phyloP scores from a whole-genome alignment of 2,888 invertebrate species.

The Eurytoma californica region DNA sequence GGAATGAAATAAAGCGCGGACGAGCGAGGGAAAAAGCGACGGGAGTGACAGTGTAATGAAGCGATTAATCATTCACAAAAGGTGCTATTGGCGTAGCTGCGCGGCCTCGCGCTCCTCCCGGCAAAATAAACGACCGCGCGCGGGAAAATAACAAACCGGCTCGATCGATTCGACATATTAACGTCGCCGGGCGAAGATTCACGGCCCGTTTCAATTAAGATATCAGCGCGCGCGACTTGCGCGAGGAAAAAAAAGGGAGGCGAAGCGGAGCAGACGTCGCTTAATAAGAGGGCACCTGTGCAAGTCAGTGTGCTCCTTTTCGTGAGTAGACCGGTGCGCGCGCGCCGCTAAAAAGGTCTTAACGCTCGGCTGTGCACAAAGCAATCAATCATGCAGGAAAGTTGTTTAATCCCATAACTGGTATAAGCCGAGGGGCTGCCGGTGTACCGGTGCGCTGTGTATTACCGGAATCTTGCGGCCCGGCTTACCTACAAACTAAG shows the following conservation, averaged over 20 bases:
- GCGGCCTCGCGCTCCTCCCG: too few species aligned
- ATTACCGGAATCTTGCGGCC: conserved; percentile 39
- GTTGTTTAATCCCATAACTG: conserved; percentile 70
- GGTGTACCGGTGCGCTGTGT: background rate
- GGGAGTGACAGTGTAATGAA: conserved; percentile 9
- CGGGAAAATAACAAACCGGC: too few species aligned
- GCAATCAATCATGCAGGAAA: conserved; percentile 70
- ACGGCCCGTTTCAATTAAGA: too few species aligned
- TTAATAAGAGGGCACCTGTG: conserved; percentile 1
- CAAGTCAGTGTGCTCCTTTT: background rate
- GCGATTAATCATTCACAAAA: background rate
- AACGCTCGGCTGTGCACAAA: conserved; percentile 63
- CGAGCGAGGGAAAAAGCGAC: too few species aligned
- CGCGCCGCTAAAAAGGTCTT: conserved; percentile 65
- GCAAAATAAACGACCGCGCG: too few species aligned
- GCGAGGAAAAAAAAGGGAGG: background rate
- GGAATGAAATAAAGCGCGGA: too few species aligned
- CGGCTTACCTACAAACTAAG: conserved; percentile 37
- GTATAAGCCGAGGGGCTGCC: conserved; percentile 49
- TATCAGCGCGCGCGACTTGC: too few species aligned
- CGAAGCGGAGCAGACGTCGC: conserved; percentile 52
- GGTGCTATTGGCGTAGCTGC: too few species aligned
- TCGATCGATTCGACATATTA: too few species aligned
- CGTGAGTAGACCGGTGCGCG: conserved; percentile 56
- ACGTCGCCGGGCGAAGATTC: too few species aligned